Percentiles rank a stretch among this genome's conserved stretches.
phyloP scores from a whole-genome alignment of 92 coral and sea anemone species.

The Bergia sp. region DNA sequence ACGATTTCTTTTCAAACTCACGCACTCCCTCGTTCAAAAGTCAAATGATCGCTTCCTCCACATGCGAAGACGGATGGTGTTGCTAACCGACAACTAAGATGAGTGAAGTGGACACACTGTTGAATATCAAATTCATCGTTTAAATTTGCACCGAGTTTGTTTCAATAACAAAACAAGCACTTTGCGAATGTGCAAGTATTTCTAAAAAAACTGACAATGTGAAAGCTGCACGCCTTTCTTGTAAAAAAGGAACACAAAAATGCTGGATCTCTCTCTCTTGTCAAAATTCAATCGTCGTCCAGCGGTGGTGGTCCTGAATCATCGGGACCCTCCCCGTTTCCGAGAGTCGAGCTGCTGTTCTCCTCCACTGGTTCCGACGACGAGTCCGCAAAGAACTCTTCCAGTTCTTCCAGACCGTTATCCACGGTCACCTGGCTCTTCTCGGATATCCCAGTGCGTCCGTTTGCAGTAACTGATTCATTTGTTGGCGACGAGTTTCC shows the following conservation, averaged over 20 bases:
- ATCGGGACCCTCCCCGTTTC: neutral
- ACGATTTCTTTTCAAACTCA: too few relatives aligned
- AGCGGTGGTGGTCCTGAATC: conserved; percentile 1
- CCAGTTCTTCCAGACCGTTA: conserved; percentile 4
- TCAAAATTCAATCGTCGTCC: neutral
- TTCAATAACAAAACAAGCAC: neutral
- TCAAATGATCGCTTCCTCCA: too few relatives aligned
- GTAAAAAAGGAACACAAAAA: neutral
- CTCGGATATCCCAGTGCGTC: neutral
- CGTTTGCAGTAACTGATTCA: neutral
- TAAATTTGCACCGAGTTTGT: neutral
- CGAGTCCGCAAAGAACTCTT: conserved; percentile 10
- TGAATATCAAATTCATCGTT: too few relatives aligned
- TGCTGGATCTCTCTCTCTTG: neutral
- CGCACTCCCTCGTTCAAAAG: too few relatives aligned
- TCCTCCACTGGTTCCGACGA: neutral
- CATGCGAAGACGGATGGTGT: neutral
- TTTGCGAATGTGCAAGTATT: too few relatives aligned
- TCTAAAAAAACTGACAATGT: neutral
- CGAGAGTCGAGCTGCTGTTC: neutral
- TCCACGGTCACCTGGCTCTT: neutral
- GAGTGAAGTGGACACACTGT: neutral
- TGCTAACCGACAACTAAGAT: neutral
- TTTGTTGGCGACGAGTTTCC: neutral
- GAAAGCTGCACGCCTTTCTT: too few relatives aligned